Percentiles rank a stretch among this genome's conserved stretches.
Conservation (phyloP, 2,797 vertebrate species). For the Myripristis jacobus region DNA sequence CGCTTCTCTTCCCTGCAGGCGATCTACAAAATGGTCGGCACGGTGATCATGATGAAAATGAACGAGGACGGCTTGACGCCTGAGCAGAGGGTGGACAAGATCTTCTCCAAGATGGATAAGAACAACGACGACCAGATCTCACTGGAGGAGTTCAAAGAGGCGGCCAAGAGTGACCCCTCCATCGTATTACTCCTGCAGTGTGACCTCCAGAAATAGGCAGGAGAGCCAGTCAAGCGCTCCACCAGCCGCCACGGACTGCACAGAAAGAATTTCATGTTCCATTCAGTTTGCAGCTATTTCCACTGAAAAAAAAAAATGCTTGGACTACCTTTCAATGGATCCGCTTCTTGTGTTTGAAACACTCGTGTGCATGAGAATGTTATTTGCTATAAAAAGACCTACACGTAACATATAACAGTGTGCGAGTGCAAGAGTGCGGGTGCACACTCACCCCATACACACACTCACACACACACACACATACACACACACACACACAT, state of each 20-base stretch:
- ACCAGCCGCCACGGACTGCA: conserved; percentile 89
- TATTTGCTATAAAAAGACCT: conserved; percentile 94
- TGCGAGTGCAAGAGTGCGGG: conserved; percentile 52
- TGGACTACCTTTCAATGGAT: conserved; percentile 99
- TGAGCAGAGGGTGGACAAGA: conserved; percentile 97
- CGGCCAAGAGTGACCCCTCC: conserved; percentile 98
- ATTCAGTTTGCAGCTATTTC: conserved; percentile 99
- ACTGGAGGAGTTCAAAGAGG: conserved; percentile 99
- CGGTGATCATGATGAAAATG: conserved; percentile 99
- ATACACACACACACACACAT: conserved; percentile 44
- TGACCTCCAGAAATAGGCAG: conserved; percentile 98
- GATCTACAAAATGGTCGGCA: conserved; percentile 99
- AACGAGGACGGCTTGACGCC: conserved; percentile 98
- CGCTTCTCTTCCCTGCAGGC: conserved; percentile 81
- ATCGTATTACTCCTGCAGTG: conserved; percentile 99
- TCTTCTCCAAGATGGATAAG: conserved; percentile 99
- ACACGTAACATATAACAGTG: conserved; percentile 63
- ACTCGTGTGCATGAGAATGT: conserved; percentile 99
- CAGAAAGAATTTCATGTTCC: conserved; percentile 93
- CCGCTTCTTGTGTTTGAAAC: conserved; percentile 99
- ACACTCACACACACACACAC: conserved; percentile 41
- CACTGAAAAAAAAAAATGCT: conserved; percentile 89
- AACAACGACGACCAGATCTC: conserved; percentile 99
- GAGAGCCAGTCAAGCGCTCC: conserved; percentile 51
- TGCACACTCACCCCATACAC: conserved; percentile 51